Evolutionary conservation across 53 echinoderm and acorn worm species (phyloP), one percentile per base, ranked within the genome.

Genomic region (Astropecten irregularis): DNA sequence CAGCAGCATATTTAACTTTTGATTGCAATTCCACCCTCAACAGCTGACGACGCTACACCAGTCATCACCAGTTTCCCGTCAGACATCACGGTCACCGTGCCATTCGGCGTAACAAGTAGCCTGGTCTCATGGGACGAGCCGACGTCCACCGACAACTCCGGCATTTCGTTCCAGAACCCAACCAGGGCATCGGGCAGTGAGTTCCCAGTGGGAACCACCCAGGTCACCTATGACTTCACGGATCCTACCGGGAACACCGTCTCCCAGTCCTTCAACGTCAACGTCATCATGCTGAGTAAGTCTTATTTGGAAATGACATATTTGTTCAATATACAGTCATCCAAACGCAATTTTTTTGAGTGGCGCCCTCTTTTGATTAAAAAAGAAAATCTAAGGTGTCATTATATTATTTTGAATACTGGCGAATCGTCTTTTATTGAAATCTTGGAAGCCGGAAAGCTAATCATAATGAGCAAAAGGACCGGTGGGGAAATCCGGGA

Each of bases 91-190:
- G 65, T 83, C 38, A 88, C 89, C 9, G 82, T 86, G 23, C 88
- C 85, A 2, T 85, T 88, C 13, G 94, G 94, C 0, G 32, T 40
- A 10, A 73, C 81, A 3, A 56, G 40, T 9, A 71, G 81, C 32
- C 36, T 22, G 3, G 90, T 88, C 49, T 90, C 83, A 48, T 94
- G 51, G 94, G 64, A 67, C 37, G 84, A 63, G 63, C 94, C 48
- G 48, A 88, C 79, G 77, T 86, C 86, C 20, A 61, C n/a, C 81
- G 89, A 73, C 28, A 82, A 68, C 9, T 69, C 34, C 59, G 88
- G 67, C 40, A 73, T 31, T 44, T 88, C 76, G 26, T 35, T 9
- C 62, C 73, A 72, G 73, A 61, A 20, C 27, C 56, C 33, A 44
- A 26, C 74, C 68, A 44, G 6, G 51, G 85, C 82, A 30, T 72